Percentiles rank a stretch among this genome's conserved stretches.
phyloP scores from a whole-genome alignment of 2,113 vertebrate species.

The Arvicanthis niloticus region DNA sequence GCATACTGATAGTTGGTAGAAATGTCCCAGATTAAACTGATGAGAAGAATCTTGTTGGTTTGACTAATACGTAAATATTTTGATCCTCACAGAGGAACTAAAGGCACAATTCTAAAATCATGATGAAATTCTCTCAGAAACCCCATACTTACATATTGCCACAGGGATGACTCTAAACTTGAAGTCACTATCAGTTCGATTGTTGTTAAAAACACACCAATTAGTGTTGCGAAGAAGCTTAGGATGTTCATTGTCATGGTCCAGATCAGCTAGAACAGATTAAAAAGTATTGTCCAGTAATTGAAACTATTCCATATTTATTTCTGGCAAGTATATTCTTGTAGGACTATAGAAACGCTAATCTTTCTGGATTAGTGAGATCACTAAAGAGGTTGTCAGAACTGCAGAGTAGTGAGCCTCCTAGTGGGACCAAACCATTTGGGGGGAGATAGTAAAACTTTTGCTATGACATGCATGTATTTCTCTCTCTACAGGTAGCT shows the following conservation, averaged over 20 bases:
- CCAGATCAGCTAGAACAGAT: slow-evolving; percentile 19
- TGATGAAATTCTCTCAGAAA: slow-evolving; percentile 16
- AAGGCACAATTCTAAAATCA: slow-evolving; percentile 2
- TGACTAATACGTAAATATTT: not conserved
- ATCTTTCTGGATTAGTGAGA: not conserved
- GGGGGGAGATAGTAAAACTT: not conserved
- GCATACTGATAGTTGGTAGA: not conserved
- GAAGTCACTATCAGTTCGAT: fast-evolving
- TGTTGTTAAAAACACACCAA: not conserved
- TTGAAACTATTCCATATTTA: not conserved
- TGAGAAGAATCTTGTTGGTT: not conserved
- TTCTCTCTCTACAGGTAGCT: not conserved
- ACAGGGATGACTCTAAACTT: fast-evolving
- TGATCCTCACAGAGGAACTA: not conserved
- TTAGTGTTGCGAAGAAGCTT: not conserved
- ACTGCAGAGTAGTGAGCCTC: not conserved
- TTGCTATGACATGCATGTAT: not conserved
- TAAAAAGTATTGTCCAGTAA: not conserved
- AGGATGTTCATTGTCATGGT: fast-evolving
- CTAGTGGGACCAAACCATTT: not conserved
- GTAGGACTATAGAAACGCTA: not conserved
- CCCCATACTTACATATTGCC: slow-evolving; percentile 60
- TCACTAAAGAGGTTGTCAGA: not conserved
- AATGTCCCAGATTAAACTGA: not conserved
- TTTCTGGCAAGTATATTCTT: not conserved